These are phyloP conservation scores for Poliocrania exsul DNA, from an alignment of 2,797 vertebrate genomes.

Conservation along the genomic window DNA sequence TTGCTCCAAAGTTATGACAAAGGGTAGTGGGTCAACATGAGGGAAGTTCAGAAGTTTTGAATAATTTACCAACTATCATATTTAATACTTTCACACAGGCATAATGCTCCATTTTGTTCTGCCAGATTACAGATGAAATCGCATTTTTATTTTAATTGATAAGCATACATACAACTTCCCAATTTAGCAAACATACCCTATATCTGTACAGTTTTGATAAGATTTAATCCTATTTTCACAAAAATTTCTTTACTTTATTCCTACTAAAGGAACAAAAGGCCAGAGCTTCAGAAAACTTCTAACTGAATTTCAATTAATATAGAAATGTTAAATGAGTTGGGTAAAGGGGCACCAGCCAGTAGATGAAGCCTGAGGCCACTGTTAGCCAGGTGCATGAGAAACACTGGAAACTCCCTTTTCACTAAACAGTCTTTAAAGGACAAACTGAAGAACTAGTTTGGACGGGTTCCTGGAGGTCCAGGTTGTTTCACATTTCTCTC, in stretches of 20 bases:
- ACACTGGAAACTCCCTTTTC: conserved; percentile 47
- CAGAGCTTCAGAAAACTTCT: not conserved
- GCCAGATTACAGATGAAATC: not conserved
- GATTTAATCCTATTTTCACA: not conserved
- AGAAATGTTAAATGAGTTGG: not conserved
- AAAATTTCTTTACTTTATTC: not conserved
- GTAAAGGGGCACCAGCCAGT: not conserved
- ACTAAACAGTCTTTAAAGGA: not conserved
- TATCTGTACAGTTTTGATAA: not conserved
- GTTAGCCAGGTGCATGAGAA: conserved; percentile 13
- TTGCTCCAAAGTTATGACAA: not conserved
- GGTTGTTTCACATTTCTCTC: not conserved
- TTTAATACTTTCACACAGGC: not conserved
- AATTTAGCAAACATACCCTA: not conserved
- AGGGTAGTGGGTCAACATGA: not conserved
- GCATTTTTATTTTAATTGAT: not conserved
- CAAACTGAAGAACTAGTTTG: conserved; percentile 28
- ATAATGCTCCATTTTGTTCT: not conserved
- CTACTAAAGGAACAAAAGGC: not conserved
- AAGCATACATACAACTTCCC: not conserved
- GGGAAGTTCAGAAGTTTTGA: not conserved
- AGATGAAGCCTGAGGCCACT: conserved; percentile 30
- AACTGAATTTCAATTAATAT: not conserved
- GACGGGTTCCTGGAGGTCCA: not conserved
- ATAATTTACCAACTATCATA: not conserved